These are phyloP conservation scores for Dreissena rostriformis DNA, from an alignment of 1,140 invertebrate species.

Conservation along the genomic window DNA sequence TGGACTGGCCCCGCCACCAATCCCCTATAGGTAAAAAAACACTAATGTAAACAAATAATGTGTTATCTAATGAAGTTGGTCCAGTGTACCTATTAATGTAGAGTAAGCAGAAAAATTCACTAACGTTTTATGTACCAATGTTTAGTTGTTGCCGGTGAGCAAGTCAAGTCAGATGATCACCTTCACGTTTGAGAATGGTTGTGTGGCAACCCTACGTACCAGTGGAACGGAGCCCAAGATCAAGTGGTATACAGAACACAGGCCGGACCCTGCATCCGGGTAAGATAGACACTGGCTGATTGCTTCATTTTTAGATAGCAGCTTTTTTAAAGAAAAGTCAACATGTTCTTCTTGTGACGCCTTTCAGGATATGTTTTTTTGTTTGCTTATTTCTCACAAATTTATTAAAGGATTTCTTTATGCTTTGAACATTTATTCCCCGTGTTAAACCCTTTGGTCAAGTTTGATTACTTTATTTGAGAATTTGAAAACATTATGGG, in stretches of 20 bases:
- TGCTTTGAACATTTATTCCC: neutral
- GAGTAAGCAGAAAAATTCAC: too few species aligned
- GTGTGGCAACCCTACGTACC: slow-evolving; percentile 93
- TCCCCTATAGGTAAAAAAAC: too few species aligned
- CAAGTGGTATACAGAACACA: slow-evolving; percentile 92
- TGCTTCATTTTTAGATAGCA: neutral
- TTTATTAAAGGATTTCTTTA: neutral
- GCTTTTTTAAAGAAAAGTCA: neutral
- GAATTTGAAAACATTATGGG: too few species aligned
- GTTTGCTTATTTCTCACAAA: neutral
- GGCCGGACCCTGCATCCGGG: slow-evolving; percentile 70
- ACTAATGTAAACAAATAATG: too few species aligned
- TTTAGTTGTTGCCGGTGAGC: slow-evolving; percentile 87
- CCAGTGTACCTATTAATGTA: too few species aligned
- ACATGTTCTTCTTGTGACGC: neutral
- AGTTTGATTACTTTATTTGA: neutral
- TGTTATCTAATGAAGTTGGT: too few species aligned
- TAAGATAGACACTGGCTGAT: slow-evolving; percentile 43
- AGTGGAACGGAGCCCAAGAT: slow-evolving; percentile 99
- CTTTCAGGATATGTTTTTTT: neutral
- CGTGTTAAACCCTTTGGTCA: neutral
- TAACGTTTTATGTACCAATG: too few species aligned
- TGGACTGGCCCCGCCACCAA: too few species aligned
- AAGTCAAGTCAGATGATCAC: slow-evolving; percentile 97
- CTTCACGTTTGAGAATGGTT: slow-evolving; percentile 94